Evolutionary conservation across 2,888 invertebrate genomes (phyloP), one percentile per base, ranked within the genome.

Genomic region (Cheilosia variabilis): DNA sequence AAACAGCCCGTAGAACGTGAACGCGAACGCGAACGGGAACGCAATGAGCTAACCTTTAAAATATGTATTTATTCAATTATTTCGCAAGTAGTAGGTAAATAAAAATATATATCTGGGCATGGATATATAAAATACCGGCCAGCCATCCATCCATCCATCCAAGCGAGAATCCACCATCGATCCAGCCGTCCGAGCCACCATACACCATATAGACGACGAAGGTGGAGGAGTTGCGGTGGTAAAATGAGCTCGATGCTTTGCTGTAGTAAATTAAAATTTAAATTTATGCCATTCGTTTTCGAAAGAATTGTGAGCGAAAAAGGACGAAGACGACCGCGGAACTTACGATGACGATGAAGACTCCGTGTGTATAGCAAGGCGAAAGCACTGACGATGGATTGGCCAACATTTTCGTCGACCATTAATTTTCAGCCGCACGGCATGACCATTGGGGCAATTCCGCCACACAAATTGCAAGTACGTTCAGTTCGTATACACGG

Each of bases 21-120:
- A 19, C 17, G 17, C 3, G 24, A 43, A 69, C 71, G 68, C 72
- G 34, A 62, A 69, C 73, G 66, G 80, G 80, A 76, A 81, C 82
- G 81, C 80, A 84, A 84, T 82, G 77, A 82, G 80, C 73, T 69
- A 72, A 82, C 77, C 87, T 87, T 86, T 88, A 88, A 88, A 88
- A 86, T 88, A 88, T 88, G 88, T 88, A 88, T 88, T 87, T 88
- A 88, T 88, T 88, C 88, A 88, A 88, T 88, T 88, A 88, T 88
- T 88, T 88, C 87, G 77, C 88, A 87, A 88, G 88, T 83, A 87
- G 87, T 83, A 87, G 87, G 87, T 80, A 87, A 88, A 87, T 88
- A 88, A 88, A 88, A 88, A 87, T 75, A 87, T 78, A 78, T 75
- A 75, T 58, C 81, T 76, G 57, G 69, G 57, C 65, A 58, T 82